A percentile compares a stretch with the other conserved stretches of the same genome.
phyloP scores from a whole-genome alignment of 2,797 vertebrate species.

The Hydrocynus forskahlii region DNA sequence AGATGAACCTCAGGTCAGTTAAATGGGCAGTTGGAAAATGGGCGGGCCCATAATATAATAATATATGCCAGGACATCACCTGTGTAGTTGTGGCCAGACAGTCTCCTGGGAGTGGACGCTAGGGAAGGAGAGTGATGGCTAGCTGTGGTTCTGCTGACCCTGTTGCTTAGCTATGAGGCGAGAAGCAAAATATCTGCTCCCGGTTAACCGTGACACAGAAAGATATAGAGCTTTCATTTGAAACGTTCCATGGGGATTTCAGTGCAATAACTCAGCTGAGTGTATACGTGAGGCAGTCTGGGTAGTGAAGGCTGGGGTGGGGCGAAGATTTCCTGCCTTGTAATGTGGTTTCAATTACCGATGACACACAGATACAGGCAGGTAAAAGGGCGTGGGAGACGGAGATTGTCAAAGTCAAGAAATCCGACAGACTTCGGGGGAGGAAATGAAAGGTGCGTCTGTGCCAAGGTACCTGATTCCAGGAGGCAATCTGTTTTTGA shows the following conservation, averaged over 20 bases:
- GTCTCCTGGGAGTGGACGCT: neutral
- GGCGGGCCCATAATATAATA: neutral
- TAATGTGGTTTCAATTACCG: conserved; percentile 48
- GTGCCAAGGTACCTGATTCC: conserved; percentile 47
- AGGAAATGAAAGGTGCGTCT: conserved; percentile 37
- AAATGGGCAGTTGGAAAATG: neutral
- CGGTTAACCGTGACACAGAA: conserved; percentile 39
- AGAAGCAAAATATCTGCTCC: conserved; percentile 29
- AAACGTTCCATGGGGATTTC: conserved; percentile 46
- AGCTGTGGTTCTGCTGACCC: conserved; percentile 39
- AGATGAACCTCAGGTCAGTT: neutral
- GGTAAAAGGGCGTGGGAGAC: conserved; percentile 21
- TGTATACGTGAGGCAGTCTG: conserved; percentile 6
- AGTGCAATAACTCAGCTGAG: conserved; percentile 42
- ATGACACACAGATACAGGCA: conserved; percentile 36
- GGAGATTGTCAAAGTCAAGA: conserved; percentile 29
- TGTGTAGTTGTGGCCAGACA: neutral
- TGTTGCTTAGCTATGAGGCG: conserved; percentile 43
- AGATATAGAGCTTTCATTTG: conserved; percentile 58
- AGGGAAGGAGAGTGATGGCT: conserved; percentile 17
- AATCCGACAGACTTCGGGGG: conserved; percentile 19
- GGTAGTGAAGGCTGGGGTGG: neutral
- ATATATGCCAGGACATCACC: neutral
- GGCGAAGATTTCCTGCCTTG: conserved; percentile 19
- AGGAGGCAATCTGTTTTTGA: conserved; percentile 59